Conservation (phyloP, 1,140 invertebrate genomes). For the Druon quercuslanigerum region DNA sequence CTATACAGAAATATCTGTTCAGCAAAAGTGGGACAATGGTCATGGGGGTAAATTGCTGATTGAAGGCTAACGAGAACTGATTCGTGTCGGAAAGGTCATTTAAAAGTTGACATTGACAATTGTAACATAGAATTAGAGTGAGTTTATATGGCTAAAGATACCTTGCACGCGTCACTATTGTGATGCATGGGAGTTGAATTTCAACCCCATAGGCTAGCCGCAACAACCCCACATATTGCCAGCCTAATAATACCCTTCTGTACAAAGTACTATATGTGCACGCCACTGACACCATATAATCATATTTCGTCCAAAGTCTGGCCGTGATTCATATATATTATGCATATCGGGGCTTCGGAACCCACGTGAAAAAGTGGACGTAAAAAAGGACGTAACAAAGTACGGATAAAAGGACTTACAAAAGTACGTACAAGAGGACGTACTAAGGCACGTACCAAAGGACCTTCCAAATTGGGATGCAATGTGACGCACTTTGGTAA, state of each 20-base stretch:
- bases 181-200: slow-evolving; percentile 67
- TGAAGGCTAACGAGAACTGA: slow-evolving; percentile 42
- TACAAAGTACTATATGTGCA: slow-evolving; percentile 59
- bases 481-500: too few species aligned
- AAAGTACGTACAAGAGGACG: too few species aligned
- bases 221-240: slow-evolving; percentile 57
- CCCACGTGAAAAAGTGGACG: too few species aligned
- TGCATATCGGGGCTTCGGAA: not conserved
- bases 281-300: slow-evolving; percentile 65
- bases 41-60: too few species aligned
- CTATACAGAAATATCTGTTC: too few species aligned
- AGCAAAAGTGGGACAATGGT: too few species aligned
- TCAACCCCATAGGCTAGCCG: slow-evolving; percentile 64
- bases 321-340: slow-evolving; percentile 52
- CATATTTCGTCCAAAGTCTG: slow-evolving; percentile 52
- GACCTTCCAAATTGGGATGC: too few species aligned
- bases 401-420: too few species aligned
- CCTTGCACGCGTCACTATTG: slow-evolving; percentile 65
- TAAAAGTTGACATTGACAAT: slow-evolving; percentile 42
- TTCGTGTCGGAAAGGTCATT: slow-evolving; percentile 50
- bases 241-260: slow-evolving; percentile 64
- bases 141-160: slow-evolving; percentile 61
- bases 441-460: too few species aligned
- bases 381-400: too few species aligned
- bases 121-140: slow-evolving; percentile 64